phyloP scores from a whole-genome alignment of 2,113 vertebrate species.

The Acrocephalus kingi region DNA sequence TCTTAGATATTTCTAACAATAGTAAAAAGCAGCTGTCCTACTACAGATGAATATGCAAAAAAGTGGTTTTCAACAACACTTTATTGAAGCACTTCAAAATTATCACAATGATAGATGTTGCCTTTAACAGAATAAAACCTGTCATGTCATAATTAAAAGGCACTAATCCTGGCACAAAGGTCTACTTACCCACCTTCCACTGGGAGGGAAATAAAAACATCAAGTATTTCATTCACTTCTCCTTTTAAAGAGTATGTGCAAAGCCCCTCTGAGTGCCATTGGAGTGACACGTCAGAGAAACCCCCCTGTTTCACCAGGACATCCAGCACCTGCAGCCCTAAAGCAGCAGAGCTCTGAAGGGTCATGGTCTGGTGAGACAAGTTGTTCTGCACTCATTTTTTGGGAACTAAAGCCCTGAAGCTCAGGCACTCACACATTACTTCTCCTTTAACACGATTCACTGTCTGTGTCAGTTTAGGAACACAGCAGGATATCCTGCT shows the following conservation, averaged over 20 bases:
- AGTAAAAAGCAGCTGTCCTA: background rate
- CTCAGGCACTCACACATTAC: background rate
- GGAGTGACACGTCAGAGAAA: background rate
- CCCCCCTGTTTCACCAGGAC: background rate
- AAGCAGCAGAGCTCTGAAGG: background rate
- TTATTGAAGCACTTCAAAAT: conserved; percentile 66
- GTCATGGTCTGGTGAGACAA: background rate
- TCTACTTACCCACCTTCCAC: conserved; percentile 55
- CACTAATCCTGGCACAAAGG: conserved; percentile 61
- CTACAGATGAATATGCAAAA: conserved; percentile 8
- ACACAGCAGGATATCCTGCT: background rate
- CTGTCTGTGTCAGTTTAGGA: fast-evolving
- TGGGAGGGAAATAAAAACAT: background rate
- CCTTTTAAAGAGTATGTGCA: background rate
- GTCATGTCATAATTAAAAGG: conserved; percentile 45
- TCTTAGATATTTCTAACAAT: background rate
- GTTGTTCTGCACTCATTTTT: background rate
- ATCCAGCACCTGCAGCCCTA: background rate
- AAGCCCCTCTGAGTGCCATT: background rate
- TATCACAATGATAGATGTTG: conserved; percentile 53
- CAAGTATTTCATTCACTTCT: background rate
- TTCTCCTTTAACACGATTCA: background rate
- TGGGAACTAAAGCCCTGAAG: background rate
- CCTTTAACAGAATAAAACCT: conserved; percentile 60
- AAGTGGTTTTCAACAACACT: conserved; percentile 33